Evolutionary conservation across 2,797 vertebrate genomes (phyloP).

Genomic region (Malurus splendens): DNA sequence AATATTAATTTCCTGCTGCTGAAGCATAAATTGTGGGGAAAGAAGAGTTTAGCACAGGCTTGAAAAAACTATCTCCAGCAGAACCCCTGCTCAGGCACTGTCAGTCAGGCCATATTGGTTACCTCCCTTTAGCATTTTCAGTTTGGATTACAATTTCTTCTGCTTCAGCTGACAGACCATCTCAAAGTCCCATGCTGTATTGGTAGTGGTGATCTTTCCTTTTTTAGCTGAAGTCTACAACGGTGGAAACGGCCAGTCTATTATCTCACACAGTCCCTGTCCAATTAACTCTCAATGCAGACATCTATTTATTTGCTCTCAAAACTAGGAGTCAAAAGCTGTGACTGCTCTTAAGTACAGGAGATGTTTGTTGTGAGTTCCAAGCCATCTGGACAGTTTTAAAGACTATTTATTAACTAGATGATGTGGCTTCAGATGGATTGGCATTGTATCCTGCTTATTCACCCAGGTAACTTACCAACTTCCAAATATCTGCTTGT

Average conservation of each 20-base stretch:
- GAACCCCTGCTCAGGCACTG: neutral
- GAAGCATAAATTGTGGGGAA: neutral
- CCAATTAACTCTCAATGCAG: neutral
- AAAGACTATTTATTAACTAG: neutral
- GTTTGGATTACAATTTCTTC: neutral
- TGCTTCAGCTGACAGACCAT: neutral
- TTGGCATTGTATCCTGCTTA: neutral
- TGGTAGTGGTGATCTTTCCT: slow-evolving; percentile 5
- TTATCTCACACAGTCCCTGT: neutral
- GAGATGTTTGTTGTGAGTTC: neutral
- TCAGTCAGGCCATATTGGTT: neutral
- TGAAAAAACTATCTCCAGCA: neutral
- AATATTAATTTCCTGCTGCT: neutral
- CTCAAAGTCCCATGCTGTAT: neutral
- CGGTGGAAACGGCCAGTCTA: neutral
- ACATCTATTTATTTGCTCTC: neutral
- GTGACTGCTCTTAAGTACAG: neutral
- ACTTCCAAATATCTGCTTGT: neutral
- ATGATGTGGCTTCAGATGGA: neutral
- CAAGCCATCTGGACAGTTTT: neutral
- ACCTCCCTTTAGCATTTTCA: neutral
- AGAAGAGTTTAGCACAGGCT: neutral
- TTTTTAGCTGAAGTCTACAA: slow-evolving; percentile 10
- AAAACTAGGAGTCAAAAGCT: slow-evolving; percentile 6
- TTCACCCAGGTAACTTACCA: neutral